Percentiles rank a stretch among this genome's conserved stretches.
phyloP scores from a whole-genome alignment of 1,140 invertebrate genomes.

The Lordiphosa mommai region DNA sequence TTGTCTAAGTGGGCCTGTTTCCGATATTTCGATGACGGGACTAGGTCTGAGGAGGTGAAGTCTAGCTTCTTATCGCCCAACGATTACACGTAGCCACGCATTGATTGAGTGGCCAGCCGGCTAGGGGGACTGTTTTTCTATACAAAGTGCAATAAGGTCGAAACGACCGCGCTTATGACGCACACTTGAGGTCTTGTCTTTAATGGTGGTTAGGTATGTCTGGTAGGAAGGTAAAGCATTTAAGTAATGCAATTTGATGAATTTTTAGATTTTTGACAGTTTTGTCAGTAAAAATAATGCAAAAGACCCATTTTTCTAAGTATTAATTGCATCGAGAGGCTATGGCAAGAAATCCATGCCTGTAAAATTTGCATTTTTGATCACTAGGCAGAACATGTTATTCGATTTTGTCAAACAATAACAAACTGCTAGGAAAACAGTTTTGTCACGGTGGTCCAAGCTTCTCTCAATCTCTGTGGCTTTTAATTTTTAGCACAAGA shows the following conservation, averaged over 20 bases:
- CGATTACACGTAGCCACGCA: constrained; percentile 59
- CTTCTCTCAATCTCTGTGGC: no score
- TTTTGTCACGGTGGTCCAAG: no score
- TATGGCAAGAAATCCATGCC: no score
- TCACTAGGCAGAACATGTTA: no score
- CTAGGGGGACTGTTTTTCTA: constrained; percentile 8
- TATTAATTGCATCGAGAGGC: no score
- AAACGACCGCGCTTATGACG: constrained; percentile 7
- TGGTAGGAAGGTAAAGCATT: background rate
- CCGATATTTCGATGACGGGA: constrained; percentile 26
- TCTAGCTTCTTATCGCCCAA: constrained; percentile 24
- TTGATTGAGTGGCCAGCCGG: constrained; percentile 42
- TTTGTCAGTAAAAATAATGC: background rate
- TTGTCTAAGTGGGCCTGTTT: constrained; percentile 51
- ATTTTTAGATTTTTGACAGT: background rate
- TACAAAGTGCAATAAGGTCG: constrained; percentile 6
- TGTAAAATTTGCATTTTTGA: no score
- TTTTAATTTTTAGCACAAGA: no score
- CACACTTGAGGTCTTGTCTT: background rate
- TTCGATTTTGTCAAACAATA: no score
- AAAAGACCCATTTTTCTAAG: no score
- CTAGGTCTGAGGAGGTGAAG: background rate
- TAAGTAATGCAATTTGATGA: background rate
- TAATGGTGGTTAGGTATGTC: background rate
- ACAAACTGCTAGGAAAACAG: no score